Conservation (phyloP, 2,797 vertebrate species). For the Babyrousa celebensis region DNA sequence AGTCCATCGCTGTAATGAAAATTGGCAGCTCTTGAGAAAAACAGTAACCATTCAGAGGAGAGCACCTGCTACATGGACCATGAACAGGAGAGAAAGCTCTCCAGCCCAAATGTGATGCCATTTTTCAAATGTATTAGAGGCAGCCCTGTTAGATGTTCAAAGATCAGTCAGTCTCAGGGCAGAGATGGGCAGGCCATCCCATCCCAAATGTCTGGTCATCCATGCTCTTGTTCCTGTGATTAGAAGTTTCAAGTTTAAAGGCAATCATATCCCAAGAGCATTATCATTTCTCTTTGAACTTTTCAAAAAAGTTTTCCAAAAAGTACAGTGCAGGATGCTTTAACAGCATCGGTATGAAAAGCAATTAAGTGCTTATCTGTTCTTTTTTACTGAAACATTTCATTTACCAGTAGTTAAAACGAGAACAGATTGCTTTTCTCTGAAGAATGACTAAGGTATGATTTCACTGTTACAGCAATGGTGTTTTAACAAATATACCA, state of each 20-base stretch:
- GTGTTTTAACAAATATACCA: conserved; percentile 47
- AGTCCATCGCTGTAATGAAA: conserved; percentile 70
- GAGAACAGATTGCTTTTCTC: conserved; percentile 64
- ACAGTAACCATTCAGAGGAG: conserved; percentile 65
- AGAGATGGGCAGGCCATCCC: neutral
- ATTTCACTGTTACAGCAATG: conserved; percentile 14
- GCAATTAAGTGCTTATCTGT: neutral
- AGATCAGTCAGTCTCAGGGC: conserved; percentile 32
- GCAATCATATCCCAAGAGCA: neutral
- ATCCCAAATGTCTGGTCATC: conserved; percentile 12
- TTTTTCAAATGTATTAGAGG: conserved; percentile 60
- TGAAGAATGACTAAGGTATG: conserved; percentile 9
- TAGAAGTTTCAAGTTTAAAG: conserved; percentile 66
- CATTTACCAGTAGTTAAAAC: conserved; percentile 53
- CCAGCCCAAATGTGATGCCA: neutral
- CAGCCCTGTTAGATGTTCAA: conserved; percentile 29
- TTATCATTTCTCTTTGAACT: conserved; percentile 62
- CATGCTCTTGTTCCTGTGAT: conserved; percentile 18
- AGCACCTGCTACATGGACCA: conserved; percentile 68
- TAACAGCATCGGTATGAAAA: conserved; percentile 46
- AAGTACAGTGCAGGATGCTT: neutral
- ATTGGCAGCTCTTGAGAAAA: conserved; percentile 78
- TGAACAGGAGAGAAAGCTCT: conserved; percentile 43
- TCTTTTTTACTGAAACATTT: neutral
- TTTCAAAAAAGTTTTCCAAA: conserved; percentile 36